A percentile compares a stretch with the other conserved stretches of the same genome.
phyloP scores from a whole-genome alignment of 2,888 invertebrate species.

The Pterostichus niger region DNA sequence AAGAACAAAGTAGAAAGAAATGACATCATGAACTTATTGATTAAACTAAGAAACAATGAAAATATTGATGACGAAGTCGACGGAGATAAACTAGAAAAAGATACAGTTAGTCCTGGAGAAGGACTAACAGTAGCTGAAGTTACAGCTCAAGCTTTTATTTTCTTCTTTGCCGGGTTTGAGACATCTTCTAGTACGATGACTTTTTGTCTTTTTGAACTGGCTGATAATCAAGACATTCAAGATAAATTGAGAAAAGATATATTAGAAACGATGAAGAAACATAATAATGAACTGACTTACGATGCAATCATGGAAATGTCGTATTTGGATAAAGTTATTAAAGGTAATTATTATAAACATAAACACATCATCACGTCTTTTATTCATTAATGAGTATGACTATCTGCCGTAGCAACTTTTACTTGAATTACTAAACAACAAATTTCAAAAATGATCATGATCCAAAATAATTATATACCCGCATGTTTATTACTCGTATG shows the following conservation, averaged over 20 bases:
- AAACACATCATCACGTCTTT: no score
- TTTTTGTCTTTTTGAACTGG: conserved; percentile 78
- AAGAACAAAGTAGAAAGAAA: conserved; percentile 76
- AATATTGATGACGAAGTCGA: conserved; percentile 67
- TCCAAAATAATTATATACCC: no score
- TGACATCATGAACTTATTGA: conserved; percentile 79
- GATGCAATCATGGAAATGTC: conserved; percentile 77
- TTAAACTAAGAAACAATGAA: conserved; percentile 69
- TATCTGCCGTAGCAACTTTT: no score
- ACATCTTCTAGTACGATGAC: conserved; percentile 77
- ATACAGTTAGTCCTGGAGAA: neutral
- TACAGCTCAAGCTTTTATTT: conserved; percentile 78
- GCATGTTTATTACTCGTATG: no score
- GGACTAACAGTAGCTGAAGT: conserved; percentile 76
- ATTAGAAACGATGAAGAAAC: conserved; percentile 72
- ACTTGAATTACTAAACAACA: no score
- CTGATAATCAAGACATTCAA: conserved; percentile 77
- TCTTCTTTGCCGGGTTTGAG: conserved; percentile 79
- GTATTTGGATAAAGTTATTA: conserved; percentile 75
- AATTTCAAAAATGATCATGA: no score
- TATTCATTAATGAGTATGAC: no score
- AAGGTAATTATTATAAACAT: conserved; percentile 35
- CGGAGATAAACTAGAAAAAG: conserved; percentile 24
- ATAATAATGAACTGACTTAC: conserved; percentile 76
- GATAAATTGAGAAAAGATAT: conserved; percentile 76